These are phyloP conservation scores for Oryzaephilus surinamensis DNA, from an alignment of 1,140 invertebrate species.

Conservation along the genomic window DNA sequence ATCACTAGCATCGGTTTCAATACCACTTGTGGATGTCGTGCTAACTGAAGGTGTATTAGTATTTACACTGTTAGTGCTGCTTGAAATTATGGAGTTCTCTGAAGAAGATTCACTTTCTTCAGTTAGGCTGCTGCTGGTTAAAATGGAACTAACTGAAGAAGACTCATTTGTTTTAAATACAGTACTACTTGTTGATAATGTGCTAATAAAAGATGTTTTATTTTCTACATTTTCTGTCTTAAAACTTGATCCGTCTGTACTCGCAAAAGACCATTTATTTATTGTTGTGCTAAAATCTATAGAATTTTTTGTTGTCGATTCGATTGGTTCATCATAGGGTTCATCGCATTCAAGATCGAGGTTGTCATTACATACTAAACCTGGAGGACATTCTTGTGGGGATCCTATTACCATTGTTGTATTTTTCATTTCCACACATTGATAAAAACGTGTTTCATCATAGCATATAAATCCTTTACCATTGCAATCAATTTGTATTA, in stretches of 20 bases:
- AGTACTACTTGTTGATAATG: too few species aligned
- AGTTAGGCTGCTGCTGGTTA: too few species aligned
- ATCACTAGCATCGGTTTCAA: too few species aligned
- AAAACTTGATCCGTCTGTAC: background rate
- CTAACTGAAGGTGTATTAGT: too few species aligned
- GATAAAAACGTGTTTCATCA: conserved; percentile 18
- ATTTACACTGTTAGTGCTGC: too few species aligned
- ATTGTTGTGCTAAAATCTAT: conserved; percentile 4
- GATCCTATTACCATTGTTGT: conserved; percentile 14
- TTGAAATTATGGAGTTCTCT: too few species aligned
- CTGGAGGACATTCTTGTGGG: conserved; percentile 15
- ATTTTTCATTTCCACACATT: conserved; percentile 18
- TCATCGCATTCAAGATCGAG: conserved; percentile 16
- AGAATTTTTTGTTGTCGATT: conserved; percentile 13
- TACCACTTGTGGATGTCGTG: too few species aligned
- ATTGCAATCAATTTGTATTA: conserved; percentile 17
- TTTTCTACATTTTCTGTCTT: background rate
- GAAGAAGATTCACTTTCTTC: too few species aligned
- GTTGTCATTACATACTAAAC: conserved; percentile 15
- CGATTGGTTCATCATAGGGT: conserved; percentile 9
- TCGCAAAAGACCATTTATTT: background rate
- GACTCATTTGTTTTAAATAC: too few species aligned
- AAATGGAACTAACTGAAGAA: too few species aligned
- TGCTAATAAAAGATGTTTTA: too few species aligned
- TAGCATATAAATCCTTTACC: conserved; percentile 16